These are phyloP conservation scores for Terrapene triunguis DNA, from an alignment of 2,113 vertebrate species.

Conservation along the genomic window DNA sequence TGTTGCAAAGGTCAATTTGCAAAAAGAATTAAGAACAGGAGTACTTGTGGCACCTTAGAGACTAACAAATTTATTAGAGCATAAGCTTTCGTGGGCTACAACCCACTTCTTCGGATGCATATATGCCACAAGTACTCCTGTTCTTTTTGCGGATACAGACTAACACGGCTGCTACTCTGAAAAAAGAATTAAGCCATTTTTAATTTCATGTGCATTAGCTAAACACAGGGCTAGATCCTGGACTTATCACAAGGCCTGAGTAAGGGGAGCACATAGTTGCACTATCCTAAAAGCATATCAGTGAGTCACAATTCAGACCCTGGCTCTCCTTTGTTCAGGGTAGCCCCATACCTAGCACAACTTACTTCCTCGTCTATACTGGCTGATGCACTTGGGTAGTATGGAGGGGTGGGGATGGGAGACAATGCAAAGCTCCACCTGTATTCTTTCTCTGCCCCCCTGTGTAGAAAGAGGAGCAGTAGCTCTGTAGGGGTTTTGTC, in stretches of 20 bases:
- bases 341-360: neutral
- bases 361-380: neutral
- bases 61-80: too few relatives aligned
- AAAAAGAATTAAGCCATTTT: neutral
- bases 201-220: neutral
- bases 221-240: neutral
- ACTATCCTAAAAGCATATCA: neutral
- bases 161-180: too few relatives aligned
- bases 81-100: too few relatives aligned
- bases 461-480: neutral
- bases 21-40: neutral
- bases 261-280: neutral
- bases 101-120: too few relatives aligned
- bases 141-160: too few relatives aligned
- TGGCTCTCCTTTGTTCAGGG: neutral
- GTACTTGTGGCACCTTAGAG: too few relatives aligned
- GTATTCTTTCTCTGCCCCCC: neutral
- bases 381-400: neutral
- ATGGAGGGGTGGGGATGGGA: neutral
- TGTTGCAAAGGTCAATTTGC: accelerated
- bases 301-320: neutral
- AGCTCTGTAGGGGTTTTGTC: accelerated
- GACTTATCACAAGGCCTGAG: neutral
- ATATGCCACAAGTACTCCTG: too few relatives aligned
- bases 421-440: neutral